Evolutionary conservation across 2,113 vertebrate species (phyloP).

Genomic region (Coreoperca whiteheadi): DNA sequence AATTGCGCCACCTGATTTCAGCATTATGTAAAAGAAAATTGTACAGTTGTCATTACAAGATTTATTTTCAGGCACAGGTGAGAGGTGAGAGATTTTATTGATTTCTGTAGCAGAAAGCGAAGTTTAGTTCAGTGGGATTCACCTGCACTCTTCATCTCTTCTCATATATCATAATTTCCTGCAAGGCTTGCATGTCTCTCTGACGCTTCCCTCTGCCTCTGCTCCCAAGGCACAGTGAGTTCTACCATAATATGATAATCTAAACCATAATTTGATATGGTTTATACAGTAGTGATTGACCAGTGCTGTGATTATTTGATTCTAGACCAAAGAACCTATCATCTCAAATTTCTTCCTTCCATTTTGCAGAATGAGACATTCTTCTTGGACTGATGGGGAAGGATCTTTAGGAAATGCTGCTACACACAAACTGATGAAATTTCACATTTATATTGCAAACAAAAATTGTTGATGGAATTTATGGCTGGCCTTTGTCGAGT

Average conservation of each 20-base stretch:
- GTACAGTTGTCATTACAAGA: not conserved
- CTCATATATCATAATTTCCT: slow-evolving; percentile 65
- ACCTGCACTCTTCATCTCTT: slow-evolving; percentile 39
- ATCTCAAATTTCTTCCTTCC: slow-evolving; percentile 41
- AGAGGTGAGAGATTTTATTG: slow-evolving; percentile 25
- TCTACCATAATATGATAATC: slow-evolving; percentile 68
- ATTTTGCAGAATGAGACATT: slow-evolving; percentile 37
- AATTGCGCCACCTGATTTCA: not conserved
- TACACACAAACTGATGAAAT: slow-evolving; percentile 6
- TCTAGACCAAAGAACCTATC: slow-evolving; percentile 57
- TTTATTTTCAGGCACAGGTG: not conserved
- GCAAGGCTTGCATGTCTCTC: slow-evolving; percentile 36
- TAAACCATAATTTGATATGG: slow-evolving; percentile 69
- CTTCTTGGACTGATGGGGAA: slow-evolving; percentile 15
- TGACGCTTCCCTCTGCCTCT: slow-evolving; percentile 38
- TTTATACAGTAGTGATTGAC: slow-evolving; percentile 66
- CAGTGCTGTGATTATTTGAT: slow-evolving; percentile 67
- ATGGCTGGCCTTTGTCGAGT: not conserved
- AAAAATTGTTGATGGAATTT: not conserved
- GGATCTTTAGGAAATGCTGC: slow-evolving; percentile 25
- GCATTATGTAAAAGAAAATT: slow-evolving; percentile 2
- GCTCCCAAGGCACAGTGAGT: slow-evolving; percentile 46
- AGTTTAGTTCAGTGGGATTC: slow-evolving; percentile 53
- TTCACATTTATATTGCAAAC: not conserved
- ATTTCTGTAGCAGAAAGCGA: slow-evolving; percentile 24